Evolutionary conservation across 2,888 invertebrate genomes (phyloP), one percentile per base, ranked within the genome.

Genomic region (Chaitophorus viminalis): DNA sequence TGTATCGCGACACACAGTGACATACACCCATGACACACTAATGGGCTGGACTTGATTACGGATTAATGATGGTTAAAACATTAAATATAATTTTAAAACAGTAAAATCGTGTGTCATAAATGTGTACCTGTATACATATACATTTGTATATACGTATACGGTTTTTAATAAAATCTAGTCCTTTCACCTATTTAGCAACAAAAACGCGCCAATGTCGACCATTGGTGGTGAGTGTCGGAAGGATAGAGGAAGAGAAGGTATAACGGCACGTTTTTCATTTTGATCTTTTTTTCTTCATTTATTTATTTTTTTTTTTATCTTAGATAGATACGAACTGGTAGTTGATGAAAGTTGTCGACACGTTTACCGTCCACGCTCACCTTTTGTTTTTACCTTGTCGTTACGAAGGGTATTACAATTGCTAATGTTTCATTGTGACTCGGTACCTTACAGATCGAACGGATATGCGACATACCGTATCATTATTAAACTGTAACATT

Each of bases 121-220:
- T 31, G 29, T 25, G n/a, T 52, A 36, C 8, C 21, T 70, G 72
- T 36, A n/a, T 65, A 36, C 25, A 75, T 54, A 54, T 54, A 74
- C 29, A n/a, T n/a, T n/a, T 14, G 29, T 70, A 82, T 36, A n/a
- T 65, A 36, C 25, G 83, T 54, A 54, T 54, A 74, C 29, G 68
- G 60, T 82, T 82, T 82, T 74, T n/a, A 82, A 82, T 54, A 36
- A 74, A 29, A 46, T 52, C 21, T 68, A 29, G 39, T 65, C 75
- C 82, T 82, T 82, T 82, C 82, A 82, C 82, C 46, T n/a, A 74
- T 82, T 74, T 33, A 36, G 54, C 74, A 82, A 72, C 82, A 21
- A 33, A 54, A 82, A 74, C 31, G 18, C 29, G 18, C 29, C 72
- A 11, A 33, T 33, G 72, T 29, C 72, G 33, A 17, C 46, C 39